Evolutionary conservation across 2,797 vertebrate species (phyloP).

Genomic region (Meda fulgida): DNA sequence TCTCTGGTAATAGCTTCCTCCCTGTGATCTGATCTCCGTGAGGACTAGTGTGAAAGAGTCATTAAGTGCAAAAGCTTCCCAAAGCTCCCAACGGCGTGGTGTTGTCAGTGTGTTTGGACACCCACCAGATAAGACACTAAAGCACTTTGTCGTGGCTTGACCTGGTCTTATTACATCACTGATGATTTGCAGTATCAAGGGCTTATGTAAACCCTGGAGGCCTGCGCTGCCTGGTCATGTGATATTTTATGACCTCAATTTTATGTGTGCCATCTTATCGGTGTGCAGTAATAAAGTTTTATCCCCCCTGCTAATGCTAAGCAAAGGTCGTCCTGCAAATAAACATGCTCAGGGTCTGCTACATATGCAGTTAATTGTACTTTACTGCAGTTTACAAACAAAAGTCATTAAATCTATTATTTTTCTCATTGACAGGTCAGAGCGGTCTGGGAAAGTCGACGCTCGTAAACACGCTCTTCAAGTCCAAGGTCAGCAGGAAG

Average conservation of each 20-base stretch:
- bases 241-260: conserved; percentile 45
- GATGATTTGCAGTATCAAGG: conserved; percentile 43
- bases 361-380: conserved; percentile 32
- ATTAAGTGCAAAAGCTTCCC: conserved; percentile 54
- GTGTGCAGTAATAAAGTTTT: conserved; percentile 21
- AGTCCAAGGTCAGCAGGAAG: conserved; percentile 91
- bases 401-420: conserved; percentile 33
- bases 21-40: conserved; percentile 50
- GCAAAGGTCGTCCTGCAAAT: conserved; percentile 49
- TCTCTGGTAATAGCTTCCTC: conserved; percentile 54
- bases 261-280: conserved; percentile 46
- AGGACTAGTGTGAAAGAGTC: conserved; percentile 50
- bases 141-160: conserved; percentile 44
- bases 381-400: conserved; percentile 41
- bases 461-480: conserved; percentile 95
- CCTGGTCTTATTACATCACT: conserved; percentile 52
- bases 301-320: conserved; percentile 17
- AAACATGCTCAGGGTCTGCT: conserved; percentile 3
- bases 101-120: conserved; percentile 54
- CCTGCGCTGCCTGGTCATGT: conserved; percentile 22
- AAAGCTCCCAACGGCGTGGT: conserved; percentile 50
- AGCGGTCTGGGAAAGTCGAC: conserved; percentile 95
- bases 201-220: conserved; percentile 33
- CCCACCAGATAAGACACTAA: conserved; percentile 50
- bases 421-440: conserved; percentile 81